phyloP scores from a whole-genome alignment of 1,140 invertebrate species.

The Drosophila sturtevanti region DNA sequence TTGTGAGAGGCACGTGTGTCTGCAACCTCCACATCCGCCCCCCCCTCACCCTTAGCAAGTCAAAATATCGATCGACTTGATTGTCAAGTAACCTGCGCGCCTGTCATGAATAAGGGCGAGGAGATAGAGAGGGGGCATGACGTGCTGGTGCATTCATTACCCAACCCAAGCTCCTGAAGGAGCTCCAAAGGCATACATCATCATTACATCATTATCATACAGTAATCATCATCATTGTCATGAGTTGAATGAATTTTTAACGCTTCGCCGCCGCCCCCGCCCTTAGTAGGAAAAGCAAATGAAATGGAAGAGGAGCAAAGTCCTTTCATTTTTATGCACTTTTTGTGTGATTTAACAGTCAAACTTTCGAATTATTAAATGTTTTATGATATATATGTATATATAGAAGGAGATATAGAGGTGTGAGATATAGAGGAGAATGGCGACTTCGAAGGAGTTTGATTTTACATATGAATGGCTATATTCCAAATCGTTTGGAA shows the following conservation, averaged over 20 bases:
- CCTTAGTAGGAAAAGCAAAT: background rate
- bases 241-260: background rate
- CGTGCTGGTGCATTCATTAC: slow-evolving; percentile 3
- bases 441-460: too few relatives aligned
- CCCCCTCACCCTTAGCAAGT: background rate
- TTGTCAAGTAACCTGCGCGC: slow-evolving; percentile 8
- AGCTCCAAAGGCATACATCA: background rate
- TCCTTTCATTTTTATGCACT: background rate
- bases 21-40: background rate
- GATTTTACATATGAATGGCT: too few relatives aligned
- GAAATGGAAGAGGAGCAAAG: too few relatives aligned
- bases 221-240: background rate
- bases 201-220: background rate
- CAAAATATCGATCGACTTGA: background rate
- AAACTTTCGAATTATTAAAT: too few relatives aligned
- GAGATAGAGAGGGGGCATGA: background rate
- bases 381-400: too few relatives aligned
- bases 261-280: background rate
- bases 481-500: too few relatives aligned
- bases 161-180: background rate
- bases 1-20: background rate
- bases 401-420: too few relatives aligned
- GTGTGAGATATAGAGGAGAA: too few relatives aligned
- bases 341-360: too few relatives aligned
- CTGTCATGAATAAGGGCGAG: background rate